Evolutionary conservation across 2,797 vertebrate species (phyloP), one percentile per base, ranked within the genome.

Genomic region (Taeniopygia guttata): DNA sequence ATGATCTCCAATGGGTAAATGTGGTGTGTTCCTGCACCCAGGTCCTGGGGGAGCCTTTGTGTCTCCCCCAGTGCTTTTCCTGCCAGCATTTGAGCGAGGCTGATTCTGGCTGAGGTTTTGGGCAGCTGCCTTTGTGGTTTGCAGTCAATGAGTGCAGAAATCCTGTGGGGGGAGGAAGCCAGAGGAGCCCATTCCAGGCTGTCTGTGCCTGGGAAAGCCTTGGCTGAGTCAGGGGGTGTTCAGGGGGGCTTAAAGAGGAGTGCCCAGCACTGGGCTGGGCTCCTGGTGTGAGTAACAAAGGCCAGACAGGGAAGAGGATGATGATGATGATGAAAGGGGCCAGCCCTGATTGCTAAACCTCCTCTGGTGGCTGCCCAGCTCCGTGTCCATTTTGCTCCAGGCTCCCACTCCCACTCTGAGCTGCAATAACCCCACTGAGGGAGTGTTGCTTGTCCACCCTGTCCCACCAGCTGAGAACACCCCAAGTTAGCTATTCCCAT

Each of bases 61-160:
- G 22, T 60, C 55, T 48, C 36, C 23, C 51, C 29, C 60, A 49
- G 48, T 3, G 84, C 20, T 62, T 48, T 10, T 74, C 30, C 72
- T 83, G 85, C 63, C 36, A 30, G 68, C 30, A 8, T 40, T 46
- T 48, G 78, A 82, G 75, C 0, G 1, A 40, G 38, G 83, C 7
- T 13, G 60, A 36, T 40, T 55, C 52, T 82, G 13, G 1, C 68
- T 80, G 84, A 87, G 84, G 95, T 83, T 96, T 95, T 94, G 91
- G 82, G 73, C 84, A 60, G 82, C 72, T 80, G 89, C 72, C 42
- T 42, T 45, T 52, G 85, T 60, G 92, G 93, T 95, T 94, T 95
- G 91, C 62, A 49, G 89, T 85, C 46, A 8, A 60, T 87, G 76
- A 89, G 68, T 1, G 18, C 27, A 76, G 73, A 80, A 32, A 60